phyloP scores from a whole-genome alignment of 2,888 invertebrate species.

The Pheosia gnoma region DNA sequence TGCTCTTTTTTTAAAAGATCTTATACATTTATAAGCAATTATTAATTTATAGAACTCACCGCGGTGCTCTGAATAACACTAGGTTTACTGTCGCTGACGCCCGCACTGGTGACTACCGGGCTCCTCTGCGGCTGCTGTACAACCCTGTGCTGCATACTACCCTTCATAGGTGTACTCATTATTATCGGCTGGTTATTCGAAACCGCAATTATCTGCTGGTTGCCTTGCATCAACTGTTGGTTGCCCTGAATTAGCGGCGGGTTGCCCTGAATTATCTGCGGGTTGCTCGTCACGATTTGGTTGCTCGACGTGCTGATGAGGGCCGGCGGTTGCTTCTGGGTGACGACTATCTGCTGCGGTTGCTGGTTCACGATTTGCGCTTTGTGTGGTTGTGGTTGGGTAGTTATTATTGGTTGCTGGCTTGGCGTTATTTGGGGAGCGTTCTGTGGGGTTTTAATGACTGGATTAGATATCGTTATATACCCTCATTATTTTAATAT shows the following conservation, averaged over 20 bases:
- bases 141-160: conserved; percentile 64
- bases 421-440: conserved; percentile 74
- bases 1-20: too few species aligned
- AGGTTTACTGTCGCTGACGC: conserved; percentile 53
- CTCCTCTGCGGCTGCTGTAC: conserved; percentile 63
- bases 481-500: too few species aligned
- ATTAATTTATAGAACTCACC: conserved; percentile 46
- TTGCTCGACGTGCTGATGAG: conserved; percentile 63
- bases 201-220: conserved; percentile 71
- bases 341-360: conserved; percentile 70
- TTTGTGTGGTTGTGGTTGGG: conserved; percentile 82
- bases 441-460: conserved; percentile 53
- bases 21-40: too few species aligned
- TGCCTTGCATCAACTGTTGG: conserved; percentile 62
- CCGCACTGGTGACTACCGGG: conserved; percentile 51
- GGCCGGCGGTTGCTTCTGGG: conserved; percentile 73
- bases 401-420: conserved; percentile 78
- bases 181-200: conserved; percentile 75
- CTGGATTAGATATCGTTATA: not conserved
- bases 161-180: conserved; percentile 68
- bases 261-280: conserved; percentile 50
- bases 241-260: conserved; percentile 44
- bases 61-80: conserved; percentile 56
- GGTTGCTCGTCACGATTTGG: conserved; percentile 52
- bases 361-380: conserved; percentile 73